Evolutionary conservation across 2,797 vertebrate species (phyloP), one percentile per base, ranked within the genome.

Genomic region (Selene dorsalis): DNA sequence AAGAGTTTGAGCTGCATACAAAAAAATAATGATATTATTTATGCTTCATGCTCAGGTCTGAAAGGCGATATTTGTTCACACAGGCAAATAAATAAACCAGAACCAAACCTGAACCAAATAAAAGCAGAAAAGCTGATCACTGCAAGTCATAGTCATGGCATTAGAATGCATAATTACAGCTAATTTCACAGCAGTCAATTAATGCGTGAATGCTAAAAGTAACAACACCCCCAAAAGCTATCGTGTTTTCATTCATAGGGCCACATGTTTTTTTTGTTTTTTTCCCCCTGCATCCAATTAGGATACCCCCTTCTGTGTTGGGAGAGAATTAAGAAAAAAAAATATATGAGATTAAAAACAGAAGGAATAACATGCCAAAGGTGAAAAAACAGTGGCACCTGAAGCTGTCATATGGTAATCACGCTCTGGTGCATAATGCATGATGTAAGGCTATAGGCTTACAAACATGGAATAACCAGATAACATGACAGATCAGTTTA

Each of bases 161-260:
- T 82, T 61, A 65, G 17, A 62, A 67, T 67, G 24, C 4, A 0
- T 80, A 78, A 87, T 85, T 72, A 82, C 35, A 55, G 58, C 53
- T 75, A 52, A 84, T 89, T 83, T 87, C 79, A 83, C 88, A 79
- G 79, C 47, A 8, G 74, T 57, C 39, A 75, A 32, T 84, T 88
- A 84, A 85, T 69, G 80, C 69, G 16, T 43, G 26, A 65, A 78
- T 52, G 59, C 66, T 74, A 35, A 70, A 75, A 68, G 68, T 69
- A 73, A 39, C 66, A 61, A 48, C 58, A 73, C 11, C 18, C 80
- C 76, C 82, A 43, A 59, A 85, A 84, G 77, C 66, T 58, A 68
- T 62, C 3, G 30, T 26, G n/a, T 64, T 62, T 83, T 87, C 55
- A 77, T 80, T 79, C 61, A 66, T 20, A 45, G 35, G 17, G 61